Evolutionary conservation across 2,888 invertebrate species (phyloP).

Genomic region (Malthinus seriepunctatus): DNA sequence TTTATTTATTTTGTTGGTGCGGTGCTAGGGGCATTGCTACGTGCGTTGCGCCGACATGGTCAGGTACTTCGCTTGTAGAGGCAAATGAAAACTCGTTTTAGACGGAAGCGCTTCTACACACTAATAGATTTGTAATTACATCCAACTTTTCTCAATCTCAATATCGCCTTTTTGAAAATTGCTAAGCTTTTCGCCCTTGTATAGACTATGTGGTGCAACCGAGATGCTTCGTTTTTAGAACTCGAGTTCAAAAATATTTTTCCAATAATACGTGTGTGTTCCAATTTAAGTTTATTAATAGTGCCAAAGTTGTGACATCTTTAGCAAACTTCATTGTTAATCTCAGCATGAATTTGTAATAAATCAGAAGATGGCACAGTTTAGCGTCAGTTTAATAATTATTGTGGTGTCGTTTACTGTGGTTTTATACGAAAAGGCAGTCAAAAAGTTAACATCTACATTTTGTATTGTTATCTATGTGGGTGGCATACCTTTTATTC

Average conservation of each 20-base stretch:
- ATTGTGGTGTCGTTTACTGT: slow-evolving; percentile 22
- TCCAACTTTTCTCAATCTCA: too few relatives aligned
- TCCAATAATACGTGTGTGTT: slow-evolving; percentile 19
- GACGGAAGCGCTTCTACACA: not conserved
- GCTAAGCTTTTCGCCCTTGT: too few relatives aligned
- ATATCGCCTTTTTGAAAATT: too few relatives aligned
- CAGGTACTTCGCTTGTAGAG: too few relatives aligned
- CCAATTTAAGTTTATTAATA: slow-evolving; percentile 24
- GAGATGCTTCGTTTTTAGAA: too few relatives aligned
- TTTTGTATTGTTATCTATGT: slow-evolving; percentile 15
- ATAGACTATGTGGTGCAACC: too few relatives aligned
- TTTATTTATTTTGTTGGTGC: too few relatives aligned
- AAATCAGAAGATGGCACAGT: slow-evolving; percentile 21
- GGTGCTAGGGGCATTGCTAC: too few relatives aligned
- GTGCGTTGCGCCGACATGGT: too few relatives aligned
- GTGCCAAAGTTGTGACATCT: slow-evolving; percentile 22
- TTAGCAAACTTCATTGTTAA: slow-evolving; percentile 21
- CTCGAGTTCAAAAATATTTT: too few relatives aligned
- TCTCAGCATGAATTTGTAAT: slow-evolving; percentile 18
- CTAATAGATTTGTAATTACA: too few relatives aligned
- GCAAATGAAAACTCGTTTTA: too few relatives aligned
- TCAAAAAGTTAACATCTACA: slow-evolving; percentile 29
- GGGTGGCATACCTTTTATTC: slow-evolving; percentile 13
- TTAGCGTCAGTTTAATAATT: slow-evolving; percentile 17
- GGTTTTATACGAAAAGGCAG: slow-evolving; percentile 23